Percentiles rank a stretch among this genome's conserved stretches.
These are phyloP conservation scores for Anisognathus igniventris DNA, from an alignment of 2,797 vertebrate genomes.

Conservation along the genomic window DNA sequence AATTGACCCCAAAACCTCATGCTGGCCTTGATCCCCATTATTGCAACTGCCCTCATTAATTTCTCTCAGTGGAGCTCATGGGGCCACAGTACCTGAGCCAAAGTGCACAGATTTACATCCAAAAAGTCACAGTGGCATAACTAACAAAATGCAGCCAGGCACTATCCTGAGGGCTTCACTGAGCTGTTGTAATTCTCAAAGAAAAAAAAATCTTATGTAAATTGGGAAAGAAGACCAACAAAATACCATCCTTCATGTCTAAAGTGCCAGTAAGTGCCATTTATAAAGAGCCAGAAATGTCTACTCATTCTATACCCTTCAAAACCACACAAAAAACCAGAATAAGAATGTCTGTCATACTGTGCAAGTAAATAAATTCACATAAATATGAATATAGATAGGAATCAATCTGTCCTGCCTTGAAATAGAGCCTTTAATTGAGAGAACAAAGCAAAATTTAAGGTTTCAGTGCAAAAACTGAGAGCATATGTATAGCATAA, in stretches of 20 bases:
- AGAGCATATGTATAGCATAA: not conserved
- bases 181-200: not conserved
- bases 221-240: not conserved
- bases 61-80: rapidly evolving
- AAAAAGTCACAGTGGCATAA: not conserved
- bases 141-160: not conserved
- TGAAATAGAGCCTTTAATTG: slow-evolving; percentile 21
- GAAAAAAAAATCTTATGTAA: not conserved
- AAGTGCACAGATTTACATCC: not conserved
- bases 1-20: not conserved
- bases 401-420: slow-evolving; percentile 29
- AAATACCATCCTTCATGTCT: slow-evolving; percentile 12
- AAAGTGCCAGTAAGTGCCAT: slow-evolving; percentile 7
- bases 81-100: not conserved
- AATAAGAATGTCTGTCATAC: slow-evolving; percentile 6
- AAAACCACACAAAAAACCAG: not conserved
- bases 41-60: not conserved
- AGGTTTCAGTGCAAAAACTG: not conserved
- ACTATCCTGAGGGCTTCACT: not conserved
- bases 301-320: slow-evolving; percentile 14
- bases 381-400: slow-evolving; percentile 3
- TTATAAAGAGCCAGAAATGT: slow-evolving; percentile 19
- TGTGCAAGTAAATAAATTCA: slow-evolving; percentile 13
- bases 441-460: not conserved
- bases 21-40: not conserved